Percentiles rank a stretch among this genome's conserved stretches.
Evolutionary conservation across 2,888 invertebrate genomes (phyloP).

Genomic region (Odiellus spinosus): DNA sequence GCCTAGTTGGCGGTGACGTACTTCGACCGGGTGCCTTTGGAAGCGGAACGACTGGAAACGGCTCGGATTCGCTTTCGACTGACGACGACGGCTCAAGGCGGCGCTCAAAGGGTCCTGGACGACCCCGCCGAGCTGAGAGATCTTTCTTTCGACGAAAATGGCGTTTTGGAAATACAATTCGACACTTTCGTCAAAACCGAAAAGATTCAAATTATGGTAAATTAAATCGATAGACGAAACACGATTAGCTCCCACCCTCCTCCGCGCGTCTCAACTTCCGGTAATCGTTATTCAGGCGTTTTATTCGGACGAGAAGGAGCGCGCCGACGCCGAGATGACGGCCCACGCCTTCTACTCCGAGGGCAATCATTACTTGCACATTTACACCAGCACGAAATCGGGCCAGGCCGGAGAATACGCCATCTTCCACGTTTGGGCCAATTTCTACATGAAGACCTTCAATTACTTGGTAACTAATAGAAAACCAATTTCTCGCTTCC

Average conservation of each 20-base stretch:
- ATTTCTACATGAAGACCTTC: conserved; percentile 35
- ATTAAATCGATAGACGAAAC: no score
- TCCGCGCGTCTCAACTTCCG: no score
- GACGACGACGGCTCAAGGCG: conserved; percentile 1
- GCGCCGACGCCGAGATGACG: conserved; percentile 18
- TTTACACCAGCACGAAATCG: conserved; percentile 33
- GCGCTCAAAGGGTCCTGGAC: conserved; percentile 2
- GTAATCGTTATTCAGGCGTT: no score
- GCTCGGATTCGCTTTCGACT: conserved; percentile 9
- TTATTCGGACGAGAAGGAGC: conserved; percentile 19
- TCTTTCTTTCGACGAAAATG: conserved; percentile 3
- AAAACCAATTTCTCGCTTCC: no score
- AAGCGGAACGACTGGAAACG: conserved; percentile 22
- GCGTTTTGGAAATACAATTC: conserved; percentile 5
- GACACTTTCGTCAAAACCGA: conserved; percentile 10
- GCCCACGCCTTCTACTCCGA: conserved; percentile 28
- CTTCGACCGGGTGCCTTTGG: conserved; percentile 26
- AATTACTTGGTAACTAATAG: conserved; percentile 36
- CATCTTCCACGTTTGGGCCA: conserved; percentile 37
- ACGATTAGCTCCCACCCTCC: no score
- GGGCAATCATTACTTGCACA: conserved; percentile 31
- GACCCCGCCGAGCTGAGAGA: background rate
- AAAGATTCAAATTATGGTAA: conserved; percentile 9
- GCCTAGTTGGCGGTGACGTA: conserved; percentile 26
- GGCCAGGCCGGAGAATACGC: conserved; percentile 36